phyloP scores from a whole-genome alignment of 2,797 vertebrate genomes.

The Gouania willdenowi region DNA sequence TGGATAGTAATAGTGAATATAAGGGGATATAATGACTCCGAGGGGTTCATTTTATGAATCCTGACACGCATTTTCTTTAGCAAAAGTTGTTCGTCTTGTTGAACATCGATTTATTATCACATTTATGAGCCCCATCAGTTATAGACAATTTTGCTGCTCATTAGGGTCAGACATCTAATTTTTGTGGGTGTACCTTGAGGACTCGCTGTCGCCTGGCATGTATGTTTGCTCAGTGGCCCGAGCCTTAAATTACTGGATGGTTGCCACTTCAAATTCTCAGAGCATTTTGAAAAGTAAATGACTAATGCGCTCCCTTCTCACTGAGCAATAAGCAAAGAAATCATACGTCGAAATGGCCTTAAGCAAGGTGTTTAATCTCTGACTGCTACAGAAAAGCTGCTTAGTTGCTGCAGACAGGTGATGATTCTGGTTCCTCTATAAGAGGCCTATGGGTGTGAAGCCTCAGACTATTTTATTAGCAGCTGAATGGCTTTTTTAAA shows the following conservation, averaged over 20 bases:
- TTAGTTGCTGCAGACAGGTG: conserved; percentile 57
- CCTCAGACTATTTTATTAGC: conserved; percentile 18
- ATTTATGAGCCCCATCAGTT: too few relatives aligned
- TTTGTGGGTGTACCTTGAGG: too few relatives aligned
- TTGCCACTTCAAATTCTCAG: conserved; percentile 44
- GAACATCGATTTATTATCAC: too few relatives aligned
- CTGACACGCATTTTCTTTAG: too few relatives aligned
- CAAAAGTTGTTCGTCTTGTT: too few relatives aligned
- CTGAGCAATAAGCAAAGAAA: conserved; percentile 50
- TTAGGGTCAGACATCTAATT: too few relatives aligned
- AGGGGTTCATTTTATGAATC: too few relatives aligned
- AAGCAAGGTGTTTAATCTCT: conserved; percentile 41
- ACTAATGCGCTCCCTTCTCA: conserved; percentile 38
- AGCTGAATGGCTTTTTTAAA: neutral
- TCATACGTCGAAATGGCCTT: conserved; percentile 46
- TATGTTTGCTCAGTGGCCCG: conserved; percentile 4
- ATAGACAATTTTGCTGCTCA: too few relatives aligned
- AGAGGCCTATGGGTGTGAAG: conserved; percentile 29
- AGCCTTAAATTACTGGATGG: conserved; percentile 12
- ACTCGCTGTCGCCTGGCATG: too few relatives aligned
- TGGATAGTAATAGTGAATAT: too few relatives aligned
- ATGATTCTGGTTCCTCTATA: conserved; percentile 37
- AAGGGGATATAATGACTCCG: too few relatives aligned
- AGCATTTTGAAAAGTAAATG: conserved; percentile 50
- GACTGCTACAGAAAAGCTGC: conserved; percentile 54